Base-by-base conservation (phyloP, 2,113 vertebrate genomes). In the Cyphomyrus plagiostoma region DNA sequence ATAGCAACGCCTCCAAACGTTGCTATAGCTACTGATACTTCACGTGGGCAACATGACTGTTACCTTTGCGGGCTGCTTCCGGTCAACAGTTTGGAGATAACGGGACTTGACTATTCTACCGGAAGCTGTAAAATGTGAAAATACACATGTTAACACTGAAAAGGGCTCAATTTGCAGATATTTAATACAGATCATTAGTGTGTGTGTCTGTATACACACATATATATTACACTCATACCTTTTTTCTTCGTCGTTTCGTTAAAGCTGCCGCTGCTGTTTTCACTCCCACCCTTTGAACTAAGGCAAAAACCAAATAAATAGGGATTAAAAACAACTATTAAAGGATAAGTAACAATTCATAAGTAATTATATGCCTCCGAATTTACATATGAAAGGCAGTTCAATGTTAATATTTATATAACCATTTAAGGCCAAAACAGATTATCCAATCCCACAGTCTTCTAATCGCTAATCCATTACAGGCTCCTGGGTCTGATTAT, bases 41-140 rank as follows among this genome's bases (percentile, higher is more conserved):
- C 42, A 84, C 17, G 1, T 48, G 19, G 45, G 35, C 19, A 30
- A 26, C 26, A 84, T 23, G 45, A 2, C 21, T 21, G 11, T 90
- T 94, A 96, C 96, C 95, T 95, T 96, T 88, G 94, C 91, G 56
- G 93, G 91, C 70, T 92, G 91, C 7, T 94, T 85, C 90, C 93
- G 95, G 85, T 96, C 95, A 77, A 90, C 91, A 87, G 94, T 66
- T 90, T 95, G 95, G 91, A 95, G 92, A 90, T 95, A 96, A 7
- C 95, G 92, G 89, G 95, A 95, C 85, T 95, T 95, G 17, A 96
- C 95, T 74, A 94, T 21, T 19, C 93, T 95, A 19, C 91, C 93
- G 91, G 91, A 90, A 7, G 93, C 95, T 94, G 77, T 74, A 91
- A 50, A 49, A 48, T 9, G 49, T 30, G 15, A 84, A 86, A 70